Percentiles rank a stretch among this genome's conserved stretches.
phyloP scores from a whole-genome alignment of 2,113 vertebrate species.

The Ailuropoda melanoleuca region DNA sequence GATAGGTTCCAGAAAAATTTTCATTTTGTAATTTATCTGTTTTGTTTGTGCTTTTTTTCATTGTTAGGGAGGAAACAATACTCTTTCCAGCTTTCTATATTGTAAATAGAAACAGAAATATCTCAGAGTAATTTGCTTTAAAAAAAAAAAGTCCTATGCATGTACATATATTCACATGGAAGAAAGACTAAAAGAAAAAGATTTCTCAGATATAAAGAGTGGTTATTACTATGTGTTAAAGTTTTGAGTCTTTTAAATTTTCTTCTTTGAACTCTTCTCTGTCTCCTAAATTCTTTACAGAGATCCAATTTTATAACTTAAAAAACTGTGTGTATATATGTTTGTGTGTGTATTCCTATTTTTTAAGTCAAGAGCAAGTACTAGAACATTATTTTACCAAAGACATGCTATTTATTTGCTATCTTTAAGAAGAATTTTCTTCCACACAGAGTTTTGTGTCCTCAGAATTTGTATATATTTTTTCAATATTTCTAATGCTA shows the following conservation, averaged over 20 bases:
- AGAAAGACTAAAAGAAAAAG: background rate
- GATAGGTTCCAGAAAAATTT: background rate
- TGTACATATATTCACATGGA: background rate
- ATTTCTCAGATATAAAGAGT: background rate
- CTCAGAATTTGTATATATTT: background rate
- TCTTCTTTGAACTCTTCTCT: background rate
- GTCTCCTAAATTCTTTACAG: background rate
- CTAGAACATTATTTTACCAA: background rate
- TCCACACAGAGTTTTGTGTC: background rate
- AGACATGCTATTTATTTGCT: background rate
- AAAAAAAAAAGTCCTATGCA: background rate
- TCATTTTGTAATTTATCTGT: background rate
- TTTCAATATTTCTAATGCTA: background rate
- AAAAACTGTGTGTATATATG: background rate
- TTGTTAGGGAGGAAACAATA: background rate
- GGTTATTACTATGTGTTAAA: background rate
- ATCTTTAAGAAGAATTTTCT: background rate
- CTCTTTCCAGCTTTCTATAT: background rate
- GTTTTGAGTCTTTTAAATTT: background rate
- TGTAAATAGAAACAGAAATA: background rate
- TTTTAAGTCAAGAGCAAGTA: conserved; percentile 25
- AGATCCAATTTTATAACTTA: background rate
- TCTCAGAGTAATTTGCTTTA: background rate
- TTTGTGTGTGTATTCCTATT: background rate
- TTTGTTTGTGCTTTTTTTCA: background rate